phyloP scores from a whole-genome alignment of 2,113 vertebrate species.

The Ovis canadensis region DNA sequence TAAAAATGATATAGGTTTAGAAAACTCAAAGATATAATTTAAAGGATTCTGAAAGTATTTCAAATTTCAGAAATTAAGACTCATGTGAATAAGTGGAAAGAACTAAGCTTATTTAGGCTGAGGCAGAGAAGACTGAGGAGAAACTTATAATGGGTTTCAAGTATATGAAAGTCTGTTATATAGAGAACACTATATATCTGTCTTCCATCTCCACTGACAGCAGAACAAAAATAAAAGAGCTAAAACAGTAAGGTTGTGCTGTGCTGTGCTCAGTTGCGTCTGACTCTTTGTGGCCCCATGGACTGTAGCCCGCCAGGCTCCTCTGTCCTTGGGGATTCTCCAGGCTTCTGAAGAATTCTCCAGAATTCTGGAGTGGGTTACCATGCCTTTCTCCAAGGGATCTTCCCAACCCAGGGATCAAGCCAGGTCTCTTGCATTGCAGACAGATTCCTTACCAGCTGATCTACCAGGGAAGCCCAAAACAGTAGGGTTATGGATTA shows the following conservation, averaged over 20 bases:
- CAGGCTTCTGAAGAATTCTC: background rate
- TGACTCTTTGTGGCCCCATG: background rate
- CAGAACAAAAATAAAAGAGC: background rate
- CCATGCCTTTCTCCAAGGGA: background rate
- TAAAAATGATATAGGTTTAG: background rate
- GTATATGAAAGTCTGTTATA: background rate
- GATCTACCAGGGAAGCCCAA: background rate
- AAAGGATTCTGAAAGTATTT: slow-evolving; percentile 8
- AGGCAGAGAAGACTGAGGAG: background rate
- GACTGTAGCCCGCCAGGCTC: background rate
- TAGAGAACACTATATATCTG: background rate
- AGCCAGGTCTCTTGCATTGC: background rate
- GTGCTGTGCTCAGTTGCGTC: background rate
- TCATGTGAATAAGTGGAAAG: background rate
- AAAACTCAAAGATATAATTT: background rate
- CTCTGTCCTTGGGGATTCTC: background rate
- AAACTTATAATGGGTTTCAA: background rate
- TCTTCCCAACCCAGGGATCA: background rate
- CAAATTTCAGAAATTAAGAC: background rate
- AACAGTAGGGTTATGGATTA: background rate
- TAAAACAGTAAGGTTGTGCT: background rate
- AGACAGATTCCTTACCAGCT: background rate
- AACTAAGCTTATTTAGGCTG: background rate
- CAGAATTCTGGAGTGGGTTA: background rate
- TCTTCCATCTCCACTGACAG: background rate